Base-by-base conservation (phyloP, 2,797 vertebrate species). In the Manis javanica region DNA sequence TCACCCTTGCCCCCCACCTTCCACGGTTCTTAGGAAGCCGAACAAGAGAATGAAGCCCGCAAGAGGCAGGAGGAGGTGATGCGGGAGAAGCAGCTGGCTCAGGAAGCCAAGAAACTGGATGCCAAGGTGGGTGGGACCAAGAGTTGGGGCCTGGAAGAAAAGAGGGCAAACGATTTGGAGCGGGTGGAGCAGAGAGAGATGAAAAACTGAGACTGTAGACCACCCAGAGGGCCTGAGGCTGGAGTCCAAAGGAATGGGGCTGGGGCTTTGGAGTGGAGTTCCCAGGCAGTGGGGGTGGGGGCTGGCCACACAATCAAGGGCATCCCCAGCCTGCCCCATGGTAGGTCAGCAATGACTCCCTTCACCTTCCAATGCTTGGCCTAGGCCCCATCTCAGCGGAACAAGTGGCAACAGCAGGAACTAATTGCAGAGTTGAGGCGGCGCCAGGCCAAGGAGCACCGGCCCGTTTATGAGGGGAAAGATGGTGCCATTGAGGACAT, bases 401-500 rank as follows among this genome's bases (percentile, higher is more conserved):
- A 99, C 97, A 99, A 99, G 98, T 99, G 99, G 98, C 98, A 99
- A 98, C 99, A 99, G 98, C 99, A 99, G 84, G 99, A 99, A 97
- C 98, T 99, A 95, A 99, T 99, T 0, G 99, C 99, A 5, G 99
- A 99, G 98, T 97, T 99, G 97, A 99, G 99, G 55, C 98, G 98
- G 92, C 99, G 99, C 90, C 99, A 99, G 97, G 99, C 99, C 97
- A 99, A 99, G 98, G 99, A 99, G 97, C 99, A 99, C 97, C 98
- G 99, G 88, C 99, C 99, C 0, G 99, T 99, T 83, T 99, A 99
- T 2, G 99, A 99, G 98, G 99, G 99, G 97, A 99, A 99, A 97
- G 99, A 99, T 0, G 99, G 99, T 96, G 99, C 99, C 97, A 99
- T 99, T 37, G 99, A 99, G 97, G 99, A 99, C 98, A 99, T 99